These are phyloP conservation scores for Laupala kohalensis DNA, from an alignment of 1,140 invertebrate species.

Conservation along the genomic window DNA sequence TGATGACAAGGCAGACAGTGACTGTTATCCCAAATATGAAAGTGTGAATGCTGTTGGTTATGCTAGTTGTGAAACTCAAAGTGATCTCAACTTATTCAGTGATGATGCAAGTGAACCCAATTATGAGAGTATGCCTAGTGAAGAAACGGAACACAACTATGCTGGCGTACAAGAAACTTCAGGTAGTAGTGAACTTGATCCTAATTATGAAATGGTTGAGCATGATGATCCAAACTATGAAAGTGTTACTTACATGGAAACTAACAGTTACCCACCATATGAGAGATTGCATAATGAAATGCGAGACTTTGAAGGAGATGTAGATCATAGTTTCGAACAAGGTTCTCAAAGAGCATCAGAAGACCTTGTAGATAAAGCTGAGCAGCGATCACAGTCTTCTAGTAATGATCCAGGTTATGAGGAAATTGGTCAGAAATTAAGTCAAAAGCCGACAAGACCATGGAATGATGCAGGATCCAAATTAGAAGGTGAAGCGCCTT, in stretches of 20 bases:
- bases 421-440: slow-evolving; percentile 3
- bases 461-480: too few species aligned
- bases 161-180: slow-evolving; percentile 28
- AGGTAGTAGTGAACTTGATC: slow-evolving; percentile 28
- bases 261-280: slow-evolving; percentile 29
- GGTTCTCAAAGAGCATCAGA: background rate
- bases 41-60: background rate
- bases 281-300: slow-evolving; percentile 27
- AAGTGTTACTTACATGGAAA: slow-evolving; percentile 31
- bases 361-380: background rate
- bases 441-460: too few species aligned
- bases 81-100: slow-evolving; percentile 21
- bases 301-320: slow-evolving; percentile 5
- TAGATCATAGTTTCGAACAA: background rate
- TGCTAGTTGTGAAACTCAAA: background rate
- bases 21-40: background rate
- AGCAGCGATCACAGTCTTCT: background rate
- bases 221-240: slow-evolving; percentile 35
- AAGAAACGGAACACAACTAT: slow-evolving; percentile 20
- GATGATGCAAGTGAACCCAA: slow-evolving; percentile 31
- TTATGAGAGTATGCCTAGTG: slow-evolving; percentile 57
- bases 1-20: background rate
- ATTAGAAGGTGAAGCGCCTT: too few species aligned
- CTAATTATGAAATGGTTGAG: slow-evolving; percentile 55
- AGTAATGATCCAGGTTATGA: slow-evolving; percentile 9